Percentiles rank a stretch among this genome's conserved stretches.
phyloP scores from a whole-genome alignment of 2,888 invertebrate species.

The Tenthredo livida region DNA sequence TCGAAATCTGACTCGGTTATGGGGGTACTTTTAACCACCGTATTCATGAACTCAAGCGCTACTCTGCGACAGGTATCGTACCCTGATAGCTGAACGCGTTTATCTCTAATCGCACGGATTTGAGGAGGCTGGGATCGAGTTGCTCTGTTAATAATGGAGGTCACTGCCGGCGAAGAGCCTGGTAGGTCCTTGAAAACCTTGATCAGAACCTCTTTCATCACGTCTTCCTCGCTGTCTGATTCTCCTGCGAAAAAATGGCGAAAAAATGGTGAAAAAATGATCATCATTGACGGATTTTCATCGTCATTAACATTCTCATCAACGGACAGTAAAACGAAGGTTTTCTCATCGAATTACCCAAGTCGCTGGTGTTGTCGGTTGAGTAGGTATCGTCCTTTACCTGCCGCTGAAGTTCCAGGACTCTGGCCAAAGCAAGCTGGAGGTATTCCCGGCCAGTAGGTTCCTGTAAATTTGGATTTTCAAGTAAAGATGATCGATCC shows the following conservation, averaged over 20 bases:
- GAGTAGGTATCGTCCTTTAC: constrained; percentile 70
- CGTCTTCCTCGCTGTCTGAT: constrained; percentile 71
- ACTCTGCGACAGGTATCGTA: constrained; percentile 73
- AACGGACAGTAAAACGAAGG: background rate
- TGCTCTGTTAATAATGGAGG: constrained; percentile 66
- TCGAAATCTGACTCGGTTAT: constrained; percentile 48
- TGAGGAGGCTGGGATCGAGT: constrained; percentile 62
- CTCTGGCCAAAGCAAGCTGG: constrained; percentile 70
- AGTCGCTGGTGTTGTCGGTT: constrained; percentile 66
- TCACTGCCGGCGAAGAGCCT: constrained; percentile 66
- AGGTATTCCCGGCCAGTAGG: constrained; percentile 71
- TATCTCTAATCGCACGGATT: constrained; percentile 66
- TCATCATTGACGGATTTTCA: background rate
- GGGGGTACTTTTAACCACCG: constrained; percentile 62
- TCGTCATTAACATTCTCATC: background rate
- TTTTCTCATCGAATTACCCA: constrained; percentile 64
- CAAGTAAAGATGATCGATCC: background rate
- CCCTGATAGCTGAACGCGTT: constrained; percentile 71
- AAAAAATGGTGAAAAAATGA: background rate
- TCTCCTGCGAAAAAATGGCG: constrained; percentile 66
- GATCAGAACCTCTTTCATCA: constrained; percentile 71
- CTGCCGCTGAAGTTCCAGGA: constrained; percentile 72
- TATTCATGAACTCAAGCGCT: constrained; percentile 71
- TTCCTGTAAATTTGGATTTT: constrained; percentile 58
- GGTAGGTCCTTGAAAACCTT: constrained; percentile 74